Percentiles rank a stretch among this genome's conserved stretches.
Evolutionary conservation across 1,140 invertebrate genomes (phyloP).

Genomic region (Brachionus rotundiformis): DNA sequence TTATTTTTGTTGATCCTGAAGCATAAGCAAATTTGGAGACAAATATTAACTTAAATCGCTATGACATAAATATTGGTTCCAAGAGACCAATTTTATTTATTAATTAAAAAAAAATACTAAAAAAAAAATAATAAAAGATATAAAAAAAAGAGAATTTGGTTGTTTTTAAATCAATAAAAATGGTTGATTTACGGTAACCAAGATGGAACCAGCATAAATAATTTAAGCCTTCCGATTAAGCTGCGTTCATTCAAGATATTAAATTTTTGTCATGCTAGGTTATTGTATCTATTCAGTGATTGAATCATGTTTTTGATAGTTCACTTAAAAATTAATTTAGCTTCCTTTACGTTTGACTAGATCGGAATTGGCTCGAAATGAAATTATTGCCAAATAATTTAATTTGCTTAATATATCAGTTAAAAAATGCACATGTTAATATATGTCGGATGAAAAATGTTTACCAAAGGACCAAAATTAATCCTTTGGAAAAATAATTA

Average conservation of each 20-base stretch:
- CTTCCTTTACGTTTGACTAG: background rate
- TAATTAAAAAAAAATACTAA: background rate
- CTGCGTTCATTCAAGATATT: background rate
- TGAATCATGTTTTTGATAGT: background rate
- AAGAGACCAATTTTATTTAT: no score
- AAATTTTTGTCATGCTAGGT: constrained; percentile 1
- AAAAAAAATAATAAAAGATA: no score
- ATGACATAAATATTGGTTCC: background rate
- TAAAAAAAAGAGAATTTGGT: background rate
- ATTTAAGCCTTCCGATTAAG: background rate
- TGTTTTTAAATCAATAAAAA: background rate
- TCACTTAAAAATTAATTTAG: background rate
- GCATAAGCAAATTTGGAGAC: background rate
- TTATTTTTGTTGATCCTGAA: background rate
- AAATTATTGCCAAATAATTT: background rate
- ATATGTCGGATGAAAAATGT: no score
- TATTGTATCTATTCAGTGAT: background rate
- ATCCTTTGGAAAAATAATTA: no score
- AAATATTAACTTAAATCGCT: background rate
- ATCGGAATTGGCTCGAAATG: background rate
- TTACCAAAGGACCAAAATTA: no score
- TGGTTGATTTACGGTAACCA: background rate
- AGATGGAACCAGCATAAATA: background rate
- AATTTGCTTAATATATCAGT: background rate
- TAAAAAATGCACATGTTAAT: no score